Base-by-base conservation (phyloP, 1,140 invertebrate species). In the Bombyx mori region DNA sequence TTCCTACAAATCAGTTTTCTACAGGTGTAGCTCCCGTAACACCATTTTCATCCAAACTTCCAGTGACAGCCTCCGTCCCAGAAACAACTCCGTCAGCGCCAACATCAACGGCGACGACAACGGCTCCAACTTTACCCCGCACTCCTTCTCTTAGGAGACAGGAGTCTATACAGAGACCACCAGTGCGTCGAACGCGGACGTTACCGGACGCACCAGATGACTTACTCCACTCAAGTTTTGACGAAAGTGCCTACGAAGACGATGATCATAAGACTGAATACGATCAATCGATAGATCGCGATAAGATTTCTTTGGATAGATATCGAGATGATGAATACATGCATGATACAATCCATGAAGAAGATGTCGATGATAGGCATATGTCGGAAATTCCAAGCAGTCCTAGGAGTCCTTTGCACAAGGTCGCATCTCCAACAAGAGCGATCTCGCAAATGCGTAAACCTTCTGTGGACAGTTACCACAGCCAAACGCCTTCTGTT, bases 201-300 rank as follows among this genome's bases (percentile, higher is more conserved):
- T 75, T 86, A 70, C 83, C 80, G 9, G 83, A 84, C 63, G 85
- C 82, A 65, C 84, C 77, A 48, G 83, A 86, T 43, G 84, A 86
- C 60, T 75, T 77, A 69, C 51, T 69, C 65, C 71, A 73, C 60
- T 77, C 75, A 58, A 79, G 75, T 72, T 83, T 82, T 65, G 83
- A 87, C 67, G 81, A 82, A 83, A 85, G 82, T 85, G 82, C 83
- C 82, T 86, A 86, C 74, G 83, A 86, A 63, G 80, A 86, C 57
- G 83, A 86, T 73, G 83, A 83, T 71, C 60, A 86, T 75, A 86
- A 85, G 83, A 86, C 83, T 86, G 83, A 86, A 73, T 75, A 74
- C 62, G 82, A 86, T 83, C 77, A 83, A 85, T 51, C 60, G 58
- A 69, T 77, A 66, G 81, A 84, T 56, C 76, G 73, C 48, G 82